Conservation (phyloP, 2,888 invertebrate species). For the Poecilus cupreus region DNA sequence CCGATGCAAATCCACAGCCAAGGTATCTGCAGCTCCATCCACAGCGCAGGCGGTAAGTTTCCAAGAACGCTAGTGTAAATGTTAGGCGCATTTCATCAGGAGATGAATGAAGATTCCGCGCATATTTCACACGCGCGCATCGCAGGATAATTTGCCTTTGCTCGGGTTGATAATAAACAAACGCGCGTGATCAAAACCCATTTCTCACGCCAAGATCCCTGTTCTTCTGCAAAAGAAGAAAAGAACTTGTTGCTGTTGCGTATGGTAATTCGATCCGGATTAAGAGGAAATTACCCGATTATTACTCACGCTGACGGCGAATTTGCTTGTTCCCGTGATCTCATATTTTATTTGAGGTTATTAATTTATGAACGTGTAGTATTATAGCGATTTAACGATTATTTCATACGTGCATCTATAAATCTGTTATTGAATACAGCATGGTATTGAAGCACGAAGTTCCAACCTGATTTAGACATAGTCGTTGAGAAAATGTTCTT, state of each 20-base stretch:
- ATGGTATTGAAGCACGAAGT: background rate
- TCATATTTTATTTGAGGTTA: background rate
- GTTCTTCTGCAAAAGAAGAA: conserved; percentile 13
- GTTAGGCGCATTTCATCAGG: background rate
- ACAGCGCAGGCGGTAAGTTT: background rate
- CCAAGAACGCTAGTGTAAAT: background rate
- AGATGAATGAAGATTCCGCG: conserved; percentile 11
- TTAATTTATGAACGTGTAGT: background rate
- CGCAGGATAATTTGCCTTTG: background rate
- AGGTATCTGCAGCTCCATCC: too few species aligned
- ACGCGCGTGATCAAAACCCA: conserved; percentile 39
- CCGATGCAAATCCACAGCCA: background rate
- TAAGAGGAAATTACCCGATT: conserved; percentile 9
- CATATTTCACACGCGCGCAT: conserved; percentile 39
- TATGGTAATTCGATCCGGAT: conserved; percentile 28
- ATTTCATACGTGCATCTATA: background rate
- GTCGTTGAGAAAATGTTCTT: background rate
- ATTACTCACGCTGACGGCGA: background rate
- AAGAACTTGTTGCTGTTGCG: background rate
- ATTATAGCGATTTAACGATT: background rate
- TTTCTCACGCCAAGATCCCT: conserved; percentile 31
- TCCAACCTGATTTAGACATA: background rate
- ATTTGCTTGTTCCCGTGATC: background rate
- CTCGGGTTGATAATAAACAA: conserved; percentile 8
- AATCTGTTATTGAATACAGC: background rate